Base-by-base conservation (phyloP, 2,888 invertebrate genomes). In the Drosophila mercatorum region DNA sequence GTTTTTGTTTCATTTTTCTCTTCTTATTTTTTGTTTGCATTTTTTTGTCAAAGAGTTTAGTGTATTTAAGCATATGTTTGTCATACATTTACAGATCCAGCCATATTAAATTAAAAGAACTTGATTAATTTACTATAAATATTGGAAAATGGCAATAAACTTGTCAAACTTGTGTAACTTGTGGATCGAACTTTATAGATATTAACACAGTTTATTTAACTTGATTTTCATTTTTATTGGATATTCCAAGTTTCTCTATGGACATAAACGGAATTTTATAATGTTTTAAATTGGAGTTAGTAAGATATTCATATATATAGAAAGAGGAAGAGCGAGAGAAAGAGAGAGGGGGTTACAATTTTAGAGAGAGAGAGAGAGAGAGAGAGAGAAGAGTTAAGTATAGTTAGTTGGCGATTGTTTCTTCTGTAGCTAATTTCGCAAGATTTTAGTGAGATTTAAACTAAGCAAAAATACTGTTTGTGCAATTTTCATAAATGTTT, bases 381-480 rank as follows among this genome's bases (percentile, higher is more conserved):
- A 44, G 14, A 22, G 22, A 22, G 65, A 34, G 14, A 72, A 26
- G 2, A 69, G 38, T 59, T 55, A 62, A 46, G 3, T 34, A 58
- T 40, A 55, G 41, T 56, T 53, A 58, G 40, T 56, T 53, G 41
- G 41, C 47, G 31, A 53, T 34, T 51, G 36, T 71, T 78, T 52
- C 26, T 34, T 63, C 53, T 61, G 38, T 75, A 52, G 52, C 53
- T 64, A 56, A 34, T 72, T 71, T 64, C 65, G 63, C 79, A 69
- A 57, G 67, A 59, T 64, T 67, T 31, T 65, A 55, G 17, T 49
- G 60, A 59, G 58, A 34, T 72, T 77, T 78, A 69, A 86, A 78
- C 82, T 89, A 90, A 84, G 79, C 88, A 87, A 91, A 90, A 90
- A 90, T 91, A 90, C 91, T 91, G 91, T 91, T 91, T 91, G 85